A percentile compares a stretch with the other conserved stretches of the same genome.
These are phyloP conservation scores for Oscheius onirici DNA, from an alignment of 2,888 invertebrate species.

Conservation along the genomic window DNA sequence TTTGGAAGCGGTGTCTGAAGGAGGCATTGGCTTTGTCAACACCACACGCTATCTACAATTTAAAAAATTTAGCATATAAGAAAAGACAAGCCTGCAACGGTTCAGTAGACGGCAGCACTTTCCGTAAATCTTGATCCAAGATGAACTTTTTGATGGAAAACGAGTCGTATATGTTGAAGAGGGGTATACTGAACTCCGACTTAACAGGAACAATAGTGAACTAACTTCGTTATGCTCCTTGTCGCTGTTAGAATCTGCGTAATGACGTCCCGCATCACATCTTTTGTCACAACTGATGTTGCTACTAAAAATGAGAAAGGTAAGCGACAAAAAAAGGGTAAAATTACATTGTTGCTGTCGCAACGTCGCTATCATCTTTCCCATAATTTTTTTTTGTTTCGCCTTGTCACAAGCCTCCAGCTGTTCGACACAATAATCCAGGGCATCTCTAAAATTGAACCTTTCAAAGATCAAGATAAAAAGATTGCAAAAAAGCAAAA, in stretches of 20 bases:
- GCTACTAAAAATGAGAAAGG: background rate
- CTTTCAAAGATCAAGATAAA: background rate
- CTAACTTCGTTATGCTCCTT: no score
- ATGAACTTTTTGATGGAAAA: conserved; percentile 41
- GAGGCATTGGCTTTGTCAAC: conserved; percentile 7
- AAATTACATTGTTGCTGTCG: conserved; percentile 54
- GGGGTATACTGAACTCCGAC: conserved; percentile 39
- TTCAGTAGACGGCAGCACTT: conserved; percentile 35
- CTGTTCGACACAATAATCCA: conserved; percentile 43
- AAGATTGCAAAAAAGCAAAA: background rate
- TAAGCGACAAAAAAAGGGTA: background rate
- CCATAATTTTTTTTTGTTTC: conserved; percentile 46
- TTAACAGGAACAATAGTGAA: no score
- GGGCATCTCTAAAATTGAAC: conserved; percentile 43
- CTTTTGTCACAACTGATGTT: conserved; percentile 11
- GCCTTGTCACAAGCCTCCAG: conserved; percentile 46
- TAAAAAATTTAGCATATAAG: background rate
- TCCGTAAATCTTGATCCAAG: conserved; percentile 41
- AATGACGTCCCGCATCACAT: conserved; percentile 17
- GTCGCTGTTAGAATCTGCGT: conserved; percentile 22
- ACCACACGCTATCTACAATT: conserved; percentile 3
- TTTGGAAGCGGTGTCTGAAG: conserved; percentile 43
- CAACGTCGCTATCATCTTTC: conserved; percentile 51
- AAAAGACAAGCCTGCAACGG: background rate
- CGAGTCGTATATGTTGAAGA: conserved; percentile 54